A percentile compares a stretch with the other conserved stretches of the same genome.
Evolutionary conservation across 2,888 invertebrate genomes (phyloP).

Genomic region (Polyommatus icarus): DNA sequence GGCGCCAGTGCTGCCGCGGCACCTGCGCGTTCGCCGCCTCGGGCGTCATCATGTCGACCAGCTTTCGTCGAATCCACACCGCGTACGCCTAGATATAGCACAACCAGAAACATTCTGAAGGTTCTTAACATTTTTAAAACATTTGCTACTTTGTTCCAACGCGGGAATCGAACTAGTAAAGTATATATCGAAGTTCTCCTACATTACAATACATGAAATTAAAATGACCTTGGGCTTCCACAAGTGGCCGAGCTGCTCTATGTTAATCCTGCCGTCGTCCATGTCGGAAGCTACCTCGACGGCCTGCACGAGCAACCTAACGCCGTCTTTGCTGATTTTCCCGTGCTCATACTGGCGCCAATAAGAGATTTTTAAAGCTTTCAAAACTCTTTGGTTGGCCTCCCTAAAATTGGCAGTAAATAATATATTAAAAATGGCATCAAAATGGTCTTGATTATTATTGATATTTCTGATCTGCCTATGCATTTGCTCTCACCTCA

Average conservation of each 20-base stretch:
- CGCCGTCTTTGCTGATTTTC: slow-evolving; percentile 80
- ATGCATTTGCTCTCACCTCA: slow-evolving; percentile 51
- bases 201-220: not conserved
- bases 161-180: not conserved
- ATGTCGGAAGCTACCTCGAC: slow-evolving; percentile 76
- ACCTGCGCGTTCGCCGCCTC: slow-evolving; percentile 56
- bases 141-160: not conserved
- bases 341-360: slow-evolving; percentile 84
- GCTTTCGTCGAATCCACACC: slow-evolving; percentile 66
- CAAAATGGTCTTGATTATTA: not conserved
- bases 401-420: slow-evolving; percentile 57
- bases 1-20: slow-evolving; percentile 60
- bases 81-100: slow-evolving; percentile 56
- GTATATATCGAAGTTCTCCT: not conserved
- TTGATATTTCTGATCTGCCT: not conserved
- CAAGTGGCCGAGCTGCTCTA: slow-evolving; percentile 65
- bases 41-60: slow-evolving; percentile 64
- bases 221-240: slow-evolving; percentile 69
- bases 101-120: not conserved
- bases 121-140: not conserved
- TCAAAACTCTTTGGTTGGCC: slow-evolving; percentile 80
- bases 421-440: not conserved
- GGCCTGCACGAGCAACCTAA: slow-evolving; percentile 76
- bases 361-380: slow-evolving; percentile 82
- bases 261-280: slow-evolving; percentile 63